A percentile compares a stretch with the other conserved stretches of the same genome.
These are phyloP conservation scores for Anguilla pacifica DNA, from an alignment of 2,797 vertebrate genomes.

Conservation along the genomic window DNA sequence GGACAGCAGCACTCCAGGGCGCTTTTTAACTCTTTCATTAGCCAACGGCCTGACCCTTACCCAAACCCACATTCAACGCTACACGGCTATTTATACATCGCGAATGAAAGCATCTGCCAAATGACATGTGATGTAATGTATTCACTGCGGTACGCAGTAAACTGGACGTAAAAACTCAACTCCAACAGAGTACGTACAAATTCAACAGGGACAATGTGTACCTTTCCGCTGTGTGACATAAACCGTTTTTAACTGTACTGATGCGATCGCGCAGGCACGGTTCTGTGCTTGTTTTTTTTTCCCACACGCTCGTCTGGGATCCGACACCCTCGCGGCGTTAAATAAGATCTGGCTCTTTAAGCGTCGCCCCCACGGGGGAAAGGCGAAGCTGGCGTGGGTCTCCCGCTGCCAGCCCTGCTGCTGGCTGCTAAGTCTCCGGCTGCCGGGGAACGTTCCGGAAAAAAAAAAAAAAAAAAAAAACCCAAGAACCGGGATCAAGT, in stretches of 20 bases:
- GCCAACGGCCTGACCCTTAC: neutral
- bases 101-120: too few species aligned
- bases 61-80: neutral
- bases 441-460: neutral
- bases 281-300: neutral
- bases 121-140: too few species aligned
- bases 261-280: neutral
- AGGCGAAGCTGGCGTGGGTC: neutral
- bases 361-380: neutral
- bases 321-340: neutral
- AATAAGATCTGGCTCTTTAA: neutral
- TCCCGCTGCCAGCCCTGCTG: neutral
- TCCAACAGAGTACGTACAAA: too few species aligned
- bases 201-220: too few species aligned
- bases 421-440: neutral
- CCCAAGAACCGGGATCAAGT: neutral
- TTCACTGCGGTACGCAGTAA: neutral
- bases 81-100: neutral
- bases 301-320: neutral
- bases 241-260: neutral
- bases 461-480: neutral
- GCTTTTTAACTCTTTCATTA: conserved; percentile 40
- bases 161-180: neutral
- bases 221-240: neutral
- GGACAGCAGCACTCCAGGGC: neutral